phyloP scores from a whole-genome alignment of 2,888 invertebrate genomes.

The Eueremaeus valkanovi region DNA sequence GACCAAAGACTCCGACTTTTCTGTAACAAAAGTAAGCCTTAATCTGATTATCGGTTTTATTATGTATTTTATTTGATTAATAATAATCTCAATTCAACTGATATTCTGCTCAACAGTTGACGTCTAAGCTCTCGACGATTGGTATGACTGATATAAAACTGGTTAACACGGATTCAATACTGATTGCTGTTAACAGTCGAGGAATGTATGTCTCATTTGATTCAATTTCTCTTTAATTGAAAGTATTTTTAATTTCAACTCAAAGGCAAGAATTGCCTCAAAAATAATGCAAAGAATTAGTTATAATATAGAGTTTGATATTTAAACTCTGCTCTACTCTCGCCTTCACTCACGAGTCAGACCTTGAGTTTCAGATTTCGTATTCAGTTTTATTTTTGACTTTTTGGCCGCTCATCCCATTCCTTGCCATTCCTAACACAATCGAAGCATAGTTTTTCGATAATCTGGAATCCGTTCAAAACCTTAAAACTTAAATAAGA shows the following conservation, averaged over 20 bases:
- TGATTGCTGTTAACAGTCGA: conserved; percentile 62
- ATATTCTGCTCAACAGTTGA: no score
- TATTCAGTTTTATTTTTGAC: conserved; percentile 6
- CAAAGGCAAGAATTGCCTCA: background rate
- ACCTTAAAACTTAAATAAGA: background rate
- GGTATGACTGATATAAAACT: conserved; percentile 64
- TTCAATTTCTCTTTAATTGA: conserved; percentile 34
- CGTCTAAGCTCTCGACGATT: conserved; percentile 57
- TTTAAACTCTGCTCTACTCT: no score
- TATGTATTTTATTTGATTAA: background rate
- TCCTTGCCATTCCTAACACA: conserved; percentile 17
- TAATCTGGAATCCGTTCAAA: conserved; percentile 22
- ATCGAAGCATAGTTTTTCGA: conserved; percentile 24
- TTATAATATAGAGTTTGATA: background rate
- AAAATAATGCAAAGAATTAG: background rate
- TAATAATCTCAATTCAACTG: background rate
- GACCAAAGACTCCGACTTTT: conserved; percentile 48
- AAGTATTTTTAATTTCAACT: background rate
- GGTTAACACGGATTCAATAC: conserved; percentile 57
- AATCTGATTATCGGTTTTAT: background rate
- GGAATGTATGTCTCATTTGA: conserved; percentile 57
- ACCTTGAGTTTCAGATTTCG: background rate
- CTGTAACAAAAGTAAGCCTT: background rate
- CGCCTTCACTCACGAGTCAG: background rate
- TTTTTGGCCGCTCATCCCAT: conserved; percentile 17